Evolutionary conservation across 2,113 vertebrate species (phyloP).

Genomic region (Galemys pyrenaicus): DNA sequence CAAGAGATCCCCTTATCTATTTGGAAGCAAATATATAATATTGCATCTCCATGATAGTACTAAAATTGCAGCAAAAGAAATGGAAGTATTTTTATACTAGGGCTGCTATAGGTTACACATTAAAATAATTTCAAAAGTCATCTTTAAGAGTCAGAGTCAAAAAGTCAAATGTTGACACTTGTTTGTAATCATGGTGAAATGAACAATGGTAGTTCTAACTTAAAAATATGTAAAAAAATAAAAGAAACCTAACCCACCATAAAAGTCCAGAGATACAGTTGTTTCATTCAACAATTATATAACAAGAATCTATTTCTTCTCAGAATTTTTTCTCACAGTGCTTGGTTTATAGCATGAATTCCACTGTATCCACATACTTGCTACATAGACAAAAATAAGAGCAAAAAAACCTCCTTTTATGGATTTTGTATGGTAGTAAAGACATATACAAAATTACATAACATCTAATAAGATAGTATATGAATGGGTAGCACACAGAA

Average conservation of each 20-base stretch:
- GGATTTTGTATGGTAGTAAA: background rate
- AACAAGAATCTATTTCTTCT: background rate
- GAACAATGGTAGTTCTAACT: background rate
- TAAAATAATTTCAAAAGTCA: background rate
- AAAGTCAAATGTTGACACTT: no score
- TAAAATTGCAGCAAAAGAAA: background rate
- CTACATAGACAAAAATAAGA: background rate
- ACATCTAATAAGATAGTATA: background rate
- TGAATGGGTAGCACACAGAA: background rate
- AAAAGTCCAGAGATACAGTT: background rate
- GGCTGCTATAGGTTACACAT: background rate
- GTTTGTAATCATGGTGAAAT: background rate
- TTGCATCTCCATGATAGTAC: no score
- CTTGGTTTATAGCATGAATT: background rate
- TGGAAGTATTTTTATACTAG: background rate
- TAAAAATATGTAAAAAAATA: background rate
- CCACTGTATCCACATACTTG: background rate
- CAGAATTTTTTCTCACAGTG: background rate
- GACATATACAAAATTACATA: background rate
- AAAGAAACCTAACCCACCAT: background rate
- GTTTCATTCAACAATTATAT: background rate
- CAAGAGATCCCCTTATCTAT: background rate
- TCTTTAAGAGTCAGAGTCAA: background rate
- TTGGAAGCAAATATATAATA: background rate
- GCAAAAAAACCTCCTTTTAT: background rate